Base-by-base conservation (phyloP, 2,888 invertebrate genomes). In the Patella pellucida region DNA sequence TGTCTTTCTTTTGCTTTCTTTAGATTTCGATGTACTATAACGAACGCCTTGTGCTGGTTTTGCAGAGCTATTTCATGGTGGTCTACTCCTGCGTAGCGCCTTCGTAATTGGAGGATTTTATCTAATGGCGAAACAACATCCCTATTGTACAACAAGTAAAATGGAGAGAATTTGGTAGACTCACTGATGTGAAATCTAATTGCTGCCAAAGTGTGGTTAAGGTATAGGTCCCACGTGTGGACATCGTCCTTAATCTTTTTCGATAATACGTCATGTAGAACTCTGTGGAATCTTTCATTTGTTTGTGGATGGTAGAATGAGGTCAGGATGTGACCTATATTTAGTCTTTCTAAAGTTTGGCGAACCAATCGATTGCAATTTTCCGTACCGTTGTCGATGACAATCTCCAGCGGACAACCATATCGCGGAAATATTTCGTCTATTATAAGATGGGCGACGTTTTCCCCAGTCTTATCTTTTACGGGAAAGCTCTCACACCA, bases 31-130 rank as follows among this genome's bases (percentile, higher is more conserved):
- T 69, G 69, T 15, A 79, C 79, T 4, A 23, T 50, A 12, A 71
- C 12, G 72, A 81, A 81, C 11, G 76, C 23, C 52, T 72, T 77
- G 54, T 81, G 80, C 72, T 82, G 79, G 62, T 78, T 56, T 77
- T 78, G 76, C 41, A 80, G 52, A 15, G 76, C 75, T 69, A 79
- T 78, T 69, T 79, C 62, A 72, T 78, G 75, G 1, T 27, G 50
- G 14, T 79, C 78, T 51, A 80, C 79, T 56, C 80, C 78, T 14
- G 67, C 9, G 54, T 79, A 81, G 19, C 74, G 74, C 52, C 76
- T 16, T 67, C 80, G 70, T 27, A 78, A 78, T 51, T 76, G 78
- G 7, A 80, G 41, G 1, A 79, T 15, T 51, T 79, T 78, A 52
- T 82, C 80, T 19, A 81, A 31, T 14, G 79, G 77, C 14, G 79